Evolutionary conservation across 2,113 vertebrate genomes (phyloP), one percentile per base, ranked within the genome.

Genomic region (Bos javanicus): DNA sequence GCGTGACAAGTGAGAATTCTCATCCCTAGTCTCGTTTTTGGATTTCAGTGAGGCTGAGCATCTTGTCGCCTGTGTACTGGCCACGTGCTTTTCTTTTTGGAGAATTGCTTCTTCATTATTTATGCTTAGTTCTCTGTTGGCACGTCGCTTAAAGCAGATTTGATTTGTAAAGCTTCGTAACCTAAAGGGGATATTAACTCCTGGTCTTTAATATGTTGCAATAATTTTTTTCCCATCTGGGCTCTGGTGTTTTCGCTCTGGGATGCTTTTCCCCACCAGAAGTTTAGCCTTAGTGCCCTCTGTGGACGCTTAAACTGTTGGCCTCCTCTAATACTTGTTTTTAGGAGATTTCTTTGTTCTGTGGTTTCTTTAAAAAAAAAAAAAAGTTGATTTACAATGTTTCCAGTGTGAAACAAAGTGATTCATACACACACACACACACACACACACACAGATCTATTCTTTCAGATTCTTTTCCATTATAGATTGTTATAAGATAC

Each of bases 21-120:
- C 16, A 19, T 11, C 14, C 46, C 16, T 0, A 26, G 3, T n/a
- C 48, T 10, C 0, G 0, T n/a, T 54, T 74, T 14, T n/a, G 6
- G n/a, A 48, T 39, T 59, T 16, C 33, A 0, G 33, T 2, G 50
- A 39, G 78, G 92, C 15, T 5, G n/a, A 80, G 4, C 7, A 0
- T n/a, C 43, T 60, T 43, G 48, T 16, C 0, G 2, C 21, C 54
- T 93, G 56, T 7, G 71, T n/a, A 0, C 64, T 1, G 36, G 30
- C 64, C 23, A 1, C 1, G 13, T 54, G 64, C 43, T 50, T 1
- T 59, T 48, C 76, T 39, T 86, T 21, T 21, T 19, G 46, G 67
- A 52, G 59, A 50, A 52, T 9, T 1, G 2, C 52, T 17, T 43
- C 52, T 57, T 46, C 43, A 0, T 39, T 52, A 5, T 64, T 71